Evolutionary conservation across 2,797 vertebrate species (phyloP), one percentile per base, ranked within the genome.

Genomic region (Chromis chromis): DNA sequence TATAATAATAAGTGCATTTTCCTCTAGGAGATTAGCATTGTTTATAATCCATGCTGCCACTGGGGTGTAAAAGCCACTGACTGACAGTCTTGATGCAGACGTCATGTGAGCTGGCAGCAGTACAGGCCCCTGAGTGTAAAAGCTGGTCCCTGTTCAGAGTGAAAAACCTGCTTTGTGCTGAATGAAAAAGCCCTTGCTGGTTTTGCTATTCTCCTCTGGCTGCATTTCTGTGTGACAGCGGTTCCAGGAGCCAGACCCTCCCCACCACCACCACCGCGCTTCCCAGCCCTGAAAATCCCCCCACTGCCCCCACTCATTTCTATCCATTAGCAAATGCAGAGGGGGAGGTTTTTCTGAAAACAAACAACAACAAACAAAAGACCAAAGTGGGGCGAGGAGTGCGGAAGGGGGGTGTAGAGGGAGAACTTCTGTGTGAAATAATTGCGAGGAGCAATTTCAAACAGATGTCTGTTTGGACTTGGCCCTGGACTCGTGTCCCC

Each of bases 391-490:
- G 79, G 64, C 73, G 74, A 78, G 83, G 65, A 74, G 76, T 70
- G 65, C 14, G 55, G 63, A 66, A 48, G 70, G 58, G 82, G 73
- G 67, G 67, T 39, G 76, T 17, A 44, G 60, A 81, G 74, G 83
- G 75, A 82, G 78, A 76, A 82, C 78, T 86, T 85, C 75, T 89
- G 88, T 76, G 87, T 82, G 78, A 88, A 90, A 92, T 90, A 92
- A 92, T 92, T 94, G 84, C 80, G 75, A 89, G 89, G 78, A 84
- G 84, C 90, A 88, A 91, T 93, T 93, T 91, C 86, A 90, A 93
- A 87, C 92, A 93, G 91, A 94, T 93, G 92, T 90, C 81, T 74
- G 78, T 91, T 90, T 88, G 83, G 89, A 91, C 86, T 91, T 91
- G 88, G 89, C 89, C 81, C 82, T 89, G 76, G 72, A 81, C 90